These are phyloP conservation scores for Eupithecia vulgata DNA, from an alignment of 2,888 invertebrate species.

Conservation along the genomic window DNA sequence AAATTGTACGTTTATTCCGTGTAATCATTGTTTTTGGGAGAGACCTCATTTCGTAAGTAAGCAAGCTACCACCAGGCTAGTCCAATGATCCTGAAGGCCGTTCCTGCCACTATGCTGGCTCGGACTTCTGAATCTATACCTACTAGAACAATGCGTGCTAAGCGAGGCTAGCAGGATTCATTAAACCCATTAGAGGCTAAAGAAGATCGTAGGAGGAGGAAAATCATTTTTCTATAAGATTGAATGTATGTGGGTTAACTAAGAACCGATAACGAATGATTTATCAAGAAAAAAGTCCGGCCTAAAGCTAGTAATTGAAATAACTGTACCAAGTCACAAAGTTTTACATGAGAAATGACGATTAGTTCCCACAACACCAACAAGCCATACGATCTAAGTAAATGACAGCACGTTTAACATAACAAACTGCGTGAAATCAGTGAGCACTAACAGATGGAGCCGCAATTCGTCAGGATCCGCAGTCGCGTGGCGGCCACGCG, in stretches of 20 bases:
- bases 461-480: conserved; percentile 34
- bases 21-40: neutral
- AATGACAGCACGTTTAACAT: conserved; percentile 24
- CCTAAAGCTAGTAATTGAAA: neutral
- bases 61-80: neutral
- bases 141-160: neutral
- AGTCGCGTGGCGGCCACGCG: conserved; percentile 42
- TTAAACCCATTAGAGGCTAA: too few species aligned
- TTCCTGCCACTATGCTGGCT: neutral
- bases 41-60: neutral
- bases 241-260: too few species aligned
- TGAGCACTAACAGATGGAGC: conserved; percentile 26
- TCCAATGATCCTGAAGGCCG: neutral
- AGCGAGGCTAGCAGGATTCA: neutral
- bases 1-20: conserved; percentile 13
- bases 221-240: neutral
- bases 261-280: too few species aligned
- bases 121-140: neutral
- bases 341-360: neutral
- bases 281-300: neutral
- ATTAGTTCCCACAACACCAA: conserved; percentile 2
- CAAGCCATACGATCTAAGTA: neutral
- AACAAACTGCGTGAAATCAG: conserved; percentile 31
- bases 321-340: neutral
- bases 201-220: too few species aligned